Base-by-base conservation (phyloP, 2,888 invertebrate genomes). In the Caenorhabditis imperialis region DNA sequence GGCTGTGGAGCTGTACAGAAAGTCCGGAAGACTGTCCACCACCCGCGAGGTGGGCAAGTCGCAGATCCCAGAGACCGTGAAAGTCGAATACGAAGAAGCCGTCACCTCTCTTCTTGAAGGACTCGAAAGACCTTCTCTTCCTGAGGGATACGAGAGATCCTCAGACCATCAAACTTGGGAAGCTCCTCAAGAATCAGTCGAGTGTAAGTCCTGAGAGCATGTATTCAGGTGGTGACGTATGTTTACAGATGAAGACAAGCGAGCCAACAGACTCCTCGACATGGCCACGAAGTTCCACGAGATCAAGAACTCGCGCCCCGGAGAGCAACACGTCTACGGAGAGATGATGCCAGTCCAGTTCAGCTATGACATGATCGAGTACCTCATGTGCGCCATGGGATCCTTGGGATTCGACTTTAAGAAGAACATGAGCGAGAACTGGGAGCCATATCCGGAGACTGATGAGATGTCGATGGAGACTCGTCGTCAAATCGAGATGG, bases 311-410 rank as follows among this genome's bases (percentile, higher is more conserved):
- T 33, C 33, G 7, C 53, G 62, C 27, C 62, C 62, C 12, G 53
- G 53, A 14, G 45, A 18, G 30, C 18, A 45, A 3, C 62, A 62
- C n/a, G 6, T 14, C 6, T 25, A 44, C n/a, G 62, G 62, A 37
- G 12, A 22, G 7, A 10, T 53, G n/a, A 45, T 53, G 10, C 53
- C 62, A 25, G 45, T 44, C 7, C 42, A 62, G 18, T 23, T 42
- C 37, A 53, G 44, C 38, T 53, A 45, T 35, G 27, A 62, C 7
- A 53, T 62, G 45, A 53, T 62, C 18, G 62, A 53, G 20, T 62
- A 53, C 38, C 20, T 62, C 1, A 7, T 20, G 1, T 33, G 14
- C 16, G 45, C 22, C 1, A 10, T 42, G n/a, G 10, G 20, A 10
- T 12, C 6, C 4, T 3, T 33, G 4, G 35, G 25, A 12, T 33